Base-by-base conservation (phyloP, 2,888 invertebrate species). In the Didymodactylos carnosus region DNA sequence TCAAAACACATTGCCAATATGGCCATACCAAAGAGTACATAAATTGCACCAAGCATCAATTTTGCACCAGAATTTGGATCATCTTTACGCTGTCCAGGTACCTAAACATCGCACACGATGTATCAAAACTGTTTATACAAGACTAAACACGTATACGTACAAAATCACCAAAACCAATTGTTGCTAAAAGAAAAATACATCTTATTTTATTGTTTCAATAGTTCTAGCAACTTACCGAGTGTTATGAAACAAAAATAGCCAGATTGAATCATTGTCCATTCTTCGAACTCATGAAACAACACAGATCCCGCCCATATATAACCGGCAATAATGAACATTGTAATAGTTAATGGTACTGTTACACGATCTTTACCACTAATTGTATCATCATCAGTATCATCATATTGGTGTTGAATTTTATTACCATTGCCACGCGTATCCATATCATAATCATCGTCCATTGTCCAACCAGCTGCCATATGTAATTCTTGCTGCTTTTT, bases 211-310 rank as follows among this genome's bases (percentile, higher is more conserved):
- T 19, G 29, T 8, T 35, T 35, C n/a, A 1, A 10, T 16, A 19
- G 10, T 27, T 35, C 11, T 27, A 27, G 7, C 13, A 71, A 8
- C 11, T 35, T 62, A 62, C 62, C 29, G 10, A 83, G 80, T 13
- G 83, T 83, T 74, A 83, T 81, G 77, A 82, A 83, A 77, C 82
- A 83, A 79, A 83, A 83, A 77, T 83, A 83, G 27, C 81, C 80
- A 6, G 82, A 79, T 75, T 82, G 80, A 10, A 80, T 76, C 77
- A 78, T 78, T 51, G 80, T 79, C 82, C 82, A 83, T 7, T 79
- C 79, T 76, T 83, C 83, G 81, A 82, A 83, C 40, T 80, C 78
- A 10, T 80, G 80, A 77, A 83, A 83, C 53, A 83, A 78, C 35
- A 82, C 77, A 8, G 82, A 80, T 8, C 83, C 83, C 69, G 80